Evolutionary conservation across 2,113 vertebrate species (phyloP), one percentile per base, ranked within the genome.

Genomic region (Xyrauchen texanus): DNA sequence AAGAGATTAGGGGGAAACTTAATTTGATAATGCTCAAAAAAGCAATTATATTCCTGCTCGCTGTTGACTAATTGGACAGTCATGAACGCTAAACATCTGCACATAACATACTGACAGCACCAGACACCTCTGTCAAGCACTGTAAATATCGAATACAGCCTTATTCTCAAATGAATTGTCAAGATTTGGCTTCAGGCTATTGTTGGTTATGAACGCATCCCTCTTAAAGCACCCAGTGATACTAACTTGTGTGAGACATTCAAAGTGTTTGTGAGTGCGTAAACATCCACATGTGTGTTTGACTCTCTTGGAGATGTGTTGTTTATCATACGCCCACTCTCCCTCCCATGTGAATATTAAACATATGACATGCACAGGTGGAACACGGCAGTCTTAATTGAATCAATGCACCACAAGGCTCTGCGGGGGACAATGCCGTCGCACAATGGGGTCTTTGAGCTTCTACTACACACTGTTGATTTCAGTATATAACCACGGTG

Each of bases 1-100:
- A 84, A 68, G 77, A 90, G 90, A 93, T 93, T 92, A 92, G 90
- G 85, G 86, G 83, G 83, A 85, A 83, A 68, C 68, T 86, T 90
- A 87, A 92, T 92, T 90, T 88, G 92, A 93, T 91, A 91, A 92
- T 83, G 72, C 82, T 89, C 60, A 84, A 83, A 88, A 34, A 87
- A 86, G 82, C 86, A 62, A 85, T 81, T 79, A 89, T 86, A 90
- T 89, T 87, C 88, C 85, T 85, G 85, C 84, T 89, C 81, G 75
- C 86, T 89, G 86, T 89, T 89, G 85, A 89, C 85, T 88, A 88
- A 91, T 91, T 89, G 86, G 61, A 88, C 76, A 86, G 85, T 87
- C 87, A 84, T 72, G 70, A 85, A 79, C 84, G 72, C 83, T 86
- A 86, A 86, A 83, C 78, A 83, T 85, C 75, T 83, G 77, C 83